Evolutionary conservation across 1,140 invertebrate genomes (phyloP).

Genomic region (Lineus longissimus): DNA sequence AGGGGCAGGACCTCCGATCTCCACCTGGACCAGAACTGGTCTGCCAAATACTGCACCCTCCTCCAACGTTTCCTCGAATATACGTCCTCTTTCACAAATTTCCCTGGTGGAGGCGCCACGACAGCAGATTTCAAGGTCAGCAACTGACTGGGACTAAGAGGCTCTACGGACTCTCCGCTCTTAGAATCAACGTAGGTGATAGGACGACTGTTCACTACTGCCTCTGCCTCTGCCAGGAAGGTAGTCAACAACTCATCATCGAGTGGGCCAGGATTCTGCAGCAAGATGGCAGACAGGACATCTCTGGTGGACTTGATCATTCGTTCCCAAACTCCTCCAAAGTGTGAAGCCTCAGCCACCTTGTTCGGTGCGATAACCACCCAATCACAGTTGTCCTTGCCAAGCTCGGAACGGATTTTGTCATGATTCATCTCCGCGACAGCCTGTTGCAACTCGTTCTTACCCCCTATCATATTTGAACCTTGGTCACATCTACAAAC

Average conservation of each 20-base stretch:
- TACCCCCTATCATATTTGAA: conserved; percentile 2
- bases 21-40: too few species aligned
- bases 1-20: too few species aligned
- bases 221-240: conserved; percentile 17
- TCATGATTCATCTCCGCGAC: not conserved
- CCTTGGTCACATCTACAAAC: conserved; percentile 1
- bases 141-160: not conserved
- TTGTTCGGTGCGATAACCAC: not conserved
- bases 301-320: not conserved
- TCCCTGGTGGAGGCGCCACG: not conserved
- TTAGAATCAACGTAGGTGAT: conserved; percentile 2
- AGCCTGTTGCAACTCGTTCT: not conserved
- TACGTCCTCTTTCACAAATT: not conserved
- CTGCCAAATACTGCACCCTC: too few species aligned
- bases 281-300: conserved; percentile 16
- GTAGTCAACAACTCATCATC: conserved; percentile 19
- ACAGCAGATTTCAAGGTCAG: conserved; percentile 1
- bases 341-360: not conserved
- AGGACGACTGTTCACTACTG: conserved; percentile 22
- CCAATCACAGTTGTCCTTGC: not conserved
- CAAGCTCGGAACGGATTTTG: not conserved
- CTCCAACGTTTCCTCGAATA: too few species aligned
- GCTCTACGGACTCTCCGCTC: not conserved
- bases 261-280: conserved; percentile 3
- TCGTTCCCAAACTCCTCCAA: conserved; percentile 8